A percentile compares a stretch with the other conserved stretches of the same genome.
phyloP scores from a whole-genome alignment of 2,113 vertebrate species.

The Rhodinocichla rosea region DNA sequence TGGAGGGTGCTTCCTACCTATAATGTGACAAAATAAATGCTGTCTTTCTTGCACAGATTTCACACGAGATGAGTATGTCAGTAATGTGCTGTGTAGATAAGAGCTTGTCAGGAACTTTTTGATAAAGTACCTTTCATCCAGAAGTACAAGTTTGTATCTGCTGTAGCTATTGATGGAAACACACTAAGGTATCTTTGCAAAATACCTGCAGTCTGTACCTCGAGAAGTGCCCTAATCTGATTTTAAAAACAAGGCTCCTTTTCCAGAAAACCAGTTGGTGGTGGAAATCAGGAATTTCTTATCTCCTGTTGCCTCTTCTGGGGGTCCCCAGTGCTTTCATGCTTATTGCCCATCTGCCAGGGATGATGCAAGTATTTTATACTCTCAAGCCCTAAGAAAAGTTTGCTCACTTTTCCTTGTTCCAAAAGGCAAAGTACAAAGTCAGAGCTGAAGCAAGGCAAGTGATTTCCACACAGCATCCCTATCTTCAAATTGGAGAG shows the following conservation, averaged over 20 bases:
- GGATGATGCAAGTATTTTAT: neutral
- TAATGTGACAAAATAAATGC: neutral
- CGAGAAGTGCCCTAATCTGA: neutral
- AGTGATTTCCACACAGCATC: neutral
- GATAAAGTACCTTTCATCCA: neutral
- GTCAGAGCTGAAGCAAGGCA: neutral
- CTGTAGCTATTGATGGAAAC: neutral
- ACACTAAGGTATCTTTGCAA: neutral
- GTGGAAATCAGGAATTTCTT: neutral
- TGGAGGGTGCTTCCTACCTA: neutral
- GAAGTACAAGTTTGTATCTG: neutral
- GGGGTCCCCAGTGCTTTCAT: neutral
- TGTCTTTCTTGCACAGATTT: neutral
- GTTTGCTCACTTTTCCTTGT: neutral
- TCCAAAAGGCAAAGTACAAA: neutral
- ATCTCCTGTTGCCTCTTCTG: neutral
- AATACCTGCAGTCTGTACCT: neutral
- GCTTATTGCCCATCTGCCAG: neutral
- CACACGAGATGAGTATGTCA: neutral
- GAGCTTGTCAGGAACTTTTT: constrained; percentile 12
- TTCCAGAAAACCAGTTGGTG: neutral
- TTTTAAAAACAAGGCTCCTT: neutral
- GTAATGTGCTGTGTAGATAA: neutral
- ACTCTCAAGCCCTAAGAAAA: neutral
- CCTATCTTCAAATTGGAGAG: neutral